A percentile compares a stretch with the other conserved stretches of the same genome.
These are phyloP conservation scores for Darevskia nairensis DNA, from an alignment of 2,797 vertebrate species.

Conservation along the genomic window DNA sequence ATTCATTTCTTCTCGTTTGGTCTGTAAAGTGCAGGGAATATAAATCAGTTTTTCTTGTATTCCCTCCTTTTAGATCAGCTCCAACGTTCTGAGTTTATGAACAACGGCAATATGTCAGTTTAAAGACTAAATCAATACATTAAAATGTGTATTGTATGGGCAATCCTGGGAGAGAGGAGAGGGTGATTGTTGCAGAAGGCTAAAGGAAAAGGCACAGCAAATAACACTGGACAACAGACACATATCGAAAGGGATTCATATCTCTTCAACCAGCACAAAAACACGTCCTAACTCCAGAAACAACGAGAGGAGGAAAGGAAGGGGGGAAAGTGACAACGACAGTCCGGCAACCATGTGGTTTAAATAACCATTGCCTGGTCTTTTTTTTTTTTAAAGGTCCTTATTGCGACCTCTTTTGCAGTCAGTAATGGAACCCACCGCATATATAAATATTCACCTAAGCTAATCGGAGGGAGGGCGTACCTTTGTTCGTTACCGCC, in stretches of 20 bases:
- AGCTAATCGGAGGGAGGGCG: neutral
- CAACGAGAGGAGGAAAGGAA: slow-evolving; percentile 38
- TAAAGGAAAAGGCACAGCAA: neutral
- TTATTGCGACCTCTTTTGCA: slow-evolving; percentile 16
- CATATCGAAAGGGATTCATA: neutral
- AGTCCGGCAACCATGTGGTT: slow-evolving; percentile 57
- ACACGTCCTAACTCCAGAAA: slow-evolving; percentile 36
- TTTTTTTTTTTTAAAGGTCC: slow-evolving; percentile 32
- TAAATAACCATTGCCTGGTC: slow-evolving; percentile 61
- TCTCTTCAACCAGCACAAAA: neutral
- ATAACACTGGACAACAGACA: neutral
- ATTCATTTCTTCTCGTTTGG: slow-evolving; percentile 53
- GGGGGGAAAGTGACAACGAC: neutral
- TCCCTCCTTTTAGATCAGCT: slow-evolving; percentile 29
- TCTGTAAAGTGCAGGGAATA: slow-evolving; percentile 35
- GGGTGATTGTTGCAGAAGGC: neutral
- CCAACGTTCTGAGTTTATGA: slow-evolving; percentile 49
- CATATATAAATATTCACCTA: neutral
- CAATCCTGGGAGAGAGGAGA: slow-evolving; percentile 39
- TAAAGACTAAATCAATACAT: slow-evolving; percentile 49
- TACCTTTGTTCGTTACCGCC: neutral
- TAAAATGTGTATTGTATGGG: slow-evolving; percentile 6
- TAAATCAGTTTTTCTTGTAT: slow-evolving; percentile 59
- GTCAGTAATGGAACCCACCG: slow-evolving; percentile 32
- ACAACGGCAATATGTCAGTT: slow-evolving; percentile 27